These are phyloP conservation scores for Holothuria scabra DNA, from an alignment of 53 echinoderm and acorn worm genomes.

Conservation along the genomic window DNA sequence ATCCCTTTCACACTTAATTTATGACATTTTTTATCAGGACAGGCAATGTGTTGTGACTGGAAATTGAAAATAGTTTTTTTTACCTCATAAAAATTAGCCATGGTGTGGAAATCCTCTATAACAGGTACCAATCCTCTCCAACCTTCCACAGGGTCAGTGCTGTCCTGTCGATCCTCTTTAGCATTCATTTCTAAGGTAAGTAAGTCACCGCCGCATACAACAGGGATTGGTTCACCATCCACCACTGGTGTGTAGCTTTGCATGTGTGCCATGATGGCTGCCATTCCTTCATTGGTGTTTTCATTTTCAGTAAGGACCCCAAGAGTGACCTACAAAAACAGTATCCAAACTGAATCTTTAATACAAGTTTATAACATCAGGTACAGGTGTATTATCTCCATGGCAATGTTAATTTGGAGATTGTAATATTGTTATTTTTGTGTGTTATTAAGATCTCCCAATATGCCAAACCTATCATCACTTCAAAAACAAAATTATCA, in stretches of 20 bases:
- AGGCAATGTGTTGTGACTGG: no score
- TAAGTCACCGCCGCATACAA: constrained; percentile 54
- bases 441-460: no score
- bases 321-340: constrained; percentile 39
- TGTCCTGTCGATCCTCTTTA: constrained; percentile 45
- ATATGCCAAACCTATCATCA: no score
- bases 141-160: not conserved
- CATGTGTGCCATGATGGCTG: constrained; percentile 41
- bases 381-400: no score
- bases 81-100: constrained; percentile 54
- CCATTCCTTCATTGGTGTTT: constrained; percentile 59
- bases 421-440: no score
- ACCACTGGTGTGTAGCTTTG: constrained; percentile 40
- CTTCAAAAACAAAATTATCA: no score
- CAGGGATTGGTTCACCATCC: not conserved
- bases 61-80: not conserved
- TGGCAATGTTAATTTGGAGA: no score
- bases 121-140: constrained; percentile 51
- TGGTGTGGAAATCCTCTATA: constrained; percentile 57
- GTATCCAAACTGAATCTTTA: not conserved
- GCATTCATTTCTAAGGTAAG: constrained; percentile 49
- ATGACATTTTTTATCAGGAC: not conserved
- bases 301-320: constrained; percentile 52
- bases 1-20: not conserved
- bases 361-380: not conserved